Evolutionary conservation across 2,888 invertebrate genomes (phyloP), one percentile per base, ranked within the genome.

Genomic region (Cryptosula pallasiana): DNA sequence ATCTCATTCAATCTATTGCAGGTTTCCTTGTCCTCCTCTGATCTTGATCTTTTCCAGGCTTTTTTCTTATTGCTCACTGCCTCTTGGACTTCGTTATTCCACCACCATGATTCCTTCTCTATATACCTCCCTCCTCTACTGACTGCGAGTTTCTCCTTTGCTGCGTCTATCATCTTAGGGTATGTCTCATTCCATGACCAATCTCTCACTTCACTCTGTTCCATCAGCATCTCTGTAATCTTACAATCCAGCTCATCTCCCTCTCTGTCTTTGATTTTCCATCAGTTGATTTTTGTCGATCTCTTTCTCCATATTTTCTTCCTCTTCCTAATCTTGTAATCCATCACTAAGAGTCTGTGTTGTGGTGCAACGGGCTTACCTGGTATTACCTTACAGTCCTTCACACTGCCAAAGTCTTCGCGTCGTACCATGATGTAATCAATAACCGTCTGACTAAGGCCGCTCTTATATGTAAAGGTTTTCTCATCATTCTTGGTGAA

Each of bases 321-420:
- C 55, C n/a, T 55, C 23, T 55, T n/a, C 25, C 25, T 25, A 16
- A 45, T 45, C 16, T 45, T 45, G 45, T 45, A 45, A 45, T 45
- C 45, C 45, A 45, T 45, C 55, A 55, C 55, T 3, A 55, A n/a
- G 55, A 55, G 55, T 5, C 55, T 55, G 55, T 55, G 55, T 55
- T 55, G 55, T 55, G 55, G 55, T 55, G 55, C 55, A 5, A 55
- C 23, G 3, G n/a, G 9, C 25, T 55, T 25, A 55, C 55, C 55
- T 55, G 55, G 23, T 5, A 55, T 55, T 3, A n/a, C 5, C 23
- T 55, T 55, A 25, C 55, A 55, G 23, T 55, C 55, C 5, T n/a
- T 55, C n/a, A 55, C n/a, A n/a, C 25, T 55, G 55, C 13, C 25
- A 3, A 55, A 55, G 23, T 55, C 55, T n/a, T 55, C 9, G 16